phyloP scores from a whole-genome alignment of 2,888 invertebrate species.

The Protodeltote pygarga region DNA sequence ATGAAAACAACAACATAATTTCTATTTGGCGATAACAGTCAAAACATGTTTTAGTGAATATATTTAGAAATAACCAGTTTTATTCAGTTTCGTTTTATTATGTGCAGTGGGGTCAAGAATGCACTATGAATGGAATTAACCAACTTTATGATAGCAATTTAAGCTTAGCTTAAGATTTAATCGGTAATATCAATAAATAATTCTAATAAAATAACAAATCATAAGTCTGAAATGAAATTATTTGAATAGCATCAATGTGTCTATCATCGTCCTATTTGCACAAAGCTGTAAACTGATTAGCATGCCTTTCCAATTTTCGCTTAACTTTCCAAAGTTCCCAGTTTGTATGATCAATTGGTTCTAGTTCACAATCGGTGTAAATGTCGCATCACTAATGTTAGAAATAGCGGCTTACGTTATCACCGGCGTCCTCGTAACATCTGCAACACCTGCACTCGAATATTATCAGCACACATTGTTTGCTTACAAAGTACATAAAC shows the following conservation, averaged over 20 bases:
- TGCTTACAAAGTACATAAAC: conserved; percentile 28
- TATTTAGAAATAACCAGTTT: conserved; percentile 25
- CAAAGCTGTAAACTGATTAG: not conserved
- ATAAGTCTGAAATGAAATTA: not conserved
- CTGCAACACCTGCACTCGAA: conserved; percentile 44
- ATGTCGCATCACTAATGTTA: conserved; percentile 30
- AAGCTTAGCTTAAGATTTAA: not conserved
- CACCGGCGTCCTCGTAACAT: conserved; percentile 41
- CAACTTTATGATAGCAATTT: conserved; percentile 17
- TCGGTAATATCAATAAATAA: too few relatives aligned
- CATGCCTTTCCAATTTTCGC: not conserved
- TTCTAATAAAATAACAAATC: not conserved
- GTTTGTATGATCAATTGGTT: conserved; percentile 13
- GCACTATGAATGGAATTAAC: conserved; percentile 20
- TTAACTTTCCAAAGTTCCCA: conserved; percentile 14
- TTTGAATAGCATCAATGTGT: too few relatives aligned
- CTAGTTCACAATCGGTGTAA: conserved; percentile 33
- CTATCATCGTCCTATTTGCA: not conserved
- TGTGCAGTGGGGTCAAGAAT: conserved; percentile 24
- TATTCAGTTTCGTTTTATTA: conserved; percentile 20
- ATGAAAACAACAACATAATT: conserved; percentile 9
- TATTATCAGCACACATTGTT: conserved; percentile 38
- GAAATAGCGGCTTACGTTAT: conserved; percentile 58
- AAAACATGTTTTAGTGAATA: conserved; percentile 10
- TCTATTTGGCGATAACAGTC: conserved; percentile 4